Percentiles rank a stretch among this genome's conserved stretches.
Evolutionary conservation across 2,797 vertebrate genomes (phyloP).

Genomic region (Myotis findleyi): DNA sequence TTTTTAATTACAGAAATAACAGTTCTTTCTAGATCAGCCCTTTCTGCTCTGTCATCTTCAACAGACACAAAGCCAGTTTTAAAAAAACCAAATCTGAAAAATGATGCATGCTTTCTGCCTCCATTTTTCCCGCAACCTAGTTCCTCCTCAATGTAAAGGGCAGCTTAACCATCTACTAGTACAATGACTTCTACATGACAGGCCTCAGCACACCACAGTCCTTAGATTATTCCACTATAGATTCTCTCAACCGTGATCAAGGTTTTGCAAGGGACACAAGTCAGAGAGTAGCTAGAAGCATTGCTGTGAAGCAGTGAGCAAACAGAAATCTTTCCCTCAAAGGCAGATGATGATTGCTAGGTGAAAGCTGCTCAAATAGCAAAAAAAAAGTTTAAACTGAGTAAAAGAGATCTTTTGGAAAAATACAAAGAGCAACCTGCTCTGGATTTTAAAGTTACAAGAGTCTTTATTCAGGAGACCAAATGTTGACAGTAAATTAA

Average conservation of each 20-base stretch:
- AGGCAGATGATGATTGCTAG: background rate
- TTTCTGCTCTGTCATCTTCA: conserved; percentile 78
- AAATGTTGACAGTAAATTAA: conserved; percentile 1
- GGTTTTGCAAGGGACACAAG: background rate
- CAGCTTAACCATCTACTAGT: background rate
- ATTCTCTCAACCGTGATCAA: background rate
- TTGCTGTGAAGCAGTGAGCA: background rate
- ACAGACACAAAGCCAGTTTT: conserved; percentile 75
- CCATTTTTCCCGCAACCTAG: background rate
- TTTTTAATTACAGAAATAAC: conserved; percentile 85
- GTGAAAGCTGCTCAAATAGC: background rate
- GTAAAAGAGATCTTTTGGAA: background rate
- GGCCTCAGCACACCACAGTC: background rate
- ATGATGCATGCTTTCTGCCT: conserved; percentile 41
- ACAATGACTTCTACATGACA: background rate
- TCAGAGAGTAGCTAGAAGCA: background rate
- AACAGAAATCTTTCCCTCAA: background rate
- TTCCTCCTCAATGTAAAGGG: conserved; percentile 59
- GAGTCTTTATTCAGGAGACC: background rate
- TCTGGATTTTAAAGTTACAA: conserved; percentile 27
- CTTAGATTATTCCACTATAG: background rate
- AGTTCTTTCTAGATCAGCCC: conserved; percentile 73
- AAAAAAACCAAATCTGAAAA: conserved; percentile 67
- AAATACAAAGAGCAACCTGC: background rate
- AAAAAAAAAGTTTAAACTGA: background rate